These are phyloP conservation scores for Yponomeuta sedellus DNA, from an alignment of 2,888 invertebrate genomes.

Conservation along the genomic window DNA sequence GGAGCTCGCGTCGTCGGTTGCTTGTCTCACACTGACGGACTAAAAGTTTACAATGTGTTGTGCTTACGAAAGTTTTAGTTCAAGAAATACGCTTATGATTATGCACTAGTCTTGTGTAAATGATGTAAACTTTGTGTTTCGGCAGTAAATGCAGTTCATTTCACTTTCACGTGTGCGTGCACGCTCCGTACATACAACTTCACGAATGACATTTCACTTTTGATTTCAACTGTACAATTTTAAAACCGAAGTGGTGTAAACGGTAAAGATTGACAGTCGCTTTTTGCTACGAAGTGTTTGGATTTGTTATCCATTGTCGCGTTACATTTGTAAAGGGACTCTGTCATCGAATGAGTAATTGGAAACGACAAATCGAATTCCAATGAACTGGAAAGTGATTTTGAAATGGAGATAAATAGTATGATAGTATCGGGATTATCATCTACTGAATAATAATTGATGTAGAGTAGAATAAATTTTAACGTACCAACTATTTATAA, in stretches of 20 bases:
- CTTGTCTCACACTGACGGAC: too few species aligned
- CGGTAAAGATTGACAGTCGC: constrained; percentile 8
- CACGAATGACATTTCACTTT: not conserved
- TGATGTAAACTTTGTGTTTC: too few species aligned
- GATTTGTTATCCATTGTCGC: constrained; percentile 6
- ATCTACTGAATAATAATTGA: not conserved
- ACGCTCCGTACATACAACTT: not conserved
- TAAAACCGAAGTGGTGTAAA: not conserved
- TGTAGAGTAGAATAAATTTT: not conserved
- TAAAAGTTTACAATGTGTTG: too few species aligned
- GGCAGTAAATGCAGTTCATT: too few species aligned
- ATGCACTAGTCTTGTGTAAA: too few species aligned
- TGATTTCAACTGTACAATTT: not conserved
- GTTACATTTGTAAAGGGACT: not conserved
- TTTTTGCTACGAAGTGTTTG: not conserved
- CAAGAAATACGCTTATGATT: too few species aligned
- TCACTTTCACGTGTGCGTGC: too few species aligned
- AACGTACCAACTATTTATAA: too few species aligned
- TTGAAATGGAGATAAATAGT: not conserved
- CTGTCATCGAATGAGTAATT: constrained; percentile 4
- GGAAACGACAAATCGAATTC: constrained; percentile 9
- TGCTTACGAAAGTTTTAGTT: too few species aligned
- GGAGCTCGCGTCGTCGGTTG: too few species aligned
- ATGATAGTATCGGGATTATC: not conserved
- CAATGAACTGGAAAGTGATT: constrained; percentile 8